Percentiles rank a stretch among this genome's conserved stretches.
phyloP scores from a whole-genome alignment of 2,797 vertebrate genomes.

The Danio albolineatus region DNA sequence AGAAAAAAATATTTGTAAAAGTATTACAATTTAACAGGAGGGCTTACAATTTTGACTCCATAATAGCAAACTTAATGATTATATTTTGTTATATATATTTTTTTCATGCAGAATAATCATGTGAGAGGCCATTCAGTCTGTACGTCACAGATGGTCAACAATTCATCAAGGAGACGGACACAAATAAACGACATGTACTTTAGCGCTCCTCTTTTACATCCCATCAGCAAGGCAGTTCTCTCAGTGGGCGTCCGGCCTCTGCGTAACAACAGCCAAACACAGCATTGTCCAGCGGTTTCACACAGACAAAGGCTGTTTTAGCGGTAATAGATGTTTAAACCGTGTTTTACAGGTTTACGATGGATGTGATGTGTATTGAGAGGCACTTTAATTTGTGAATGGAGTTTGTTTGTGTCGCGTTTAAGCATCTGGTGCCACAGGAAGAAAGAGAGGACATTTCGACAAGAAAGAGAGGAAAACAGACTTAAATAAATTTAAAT shows the following conservation, averaged over 20 bases:
- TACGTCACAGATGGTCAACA: slow-evolving; percentile 72
- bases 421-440: slow-evolving; percentile 28
- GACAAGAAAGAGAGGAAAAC: too few relatives aligned
- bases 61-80: slow-evolving; percentile 1
- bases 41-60: neutral
- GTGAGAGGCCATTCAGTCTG: slow-evolving; percentile 50
- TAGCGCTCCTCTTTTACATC: slow-evolving; percentile 65
- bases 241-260: slow-evolving; percentile 64
- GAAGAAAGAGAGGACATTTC: neutral
- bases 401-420: slow-evolving; percentile 1
- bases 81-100: slow-evolving; percentile 30
- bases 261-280: slow-evolving; percentile 63
- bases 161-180: slow-evolving; percentile 67
- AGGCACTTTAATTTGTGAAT: slow-evolving; percentile 9
- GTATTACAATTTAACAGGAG: too few relatives aligned
- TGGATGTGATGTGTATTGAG: slow-evolving; percentile 38
- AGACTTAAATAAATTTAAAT: too few relatives aligned
- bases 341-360: slow-evolving; percentile 61
- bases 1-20: too few relatives aligned
- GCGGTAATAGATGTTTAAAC: slow-evolving; percentile 62
- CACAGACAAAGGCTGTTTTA: slow-evolving; percentile 53
- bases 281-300: slow-evolving; percentile 54
- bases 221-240: slow-evolving; percentile 58
- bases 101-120: slow-evolving; percentile 32
- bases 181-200: slow-evolving; percentile 57